Evolutionary conservation across 2,888 invertebrate genomes (phyloP), one percentile per base, ranked within the genome.

Genomic region (Phaonia tiefii): DNA sequence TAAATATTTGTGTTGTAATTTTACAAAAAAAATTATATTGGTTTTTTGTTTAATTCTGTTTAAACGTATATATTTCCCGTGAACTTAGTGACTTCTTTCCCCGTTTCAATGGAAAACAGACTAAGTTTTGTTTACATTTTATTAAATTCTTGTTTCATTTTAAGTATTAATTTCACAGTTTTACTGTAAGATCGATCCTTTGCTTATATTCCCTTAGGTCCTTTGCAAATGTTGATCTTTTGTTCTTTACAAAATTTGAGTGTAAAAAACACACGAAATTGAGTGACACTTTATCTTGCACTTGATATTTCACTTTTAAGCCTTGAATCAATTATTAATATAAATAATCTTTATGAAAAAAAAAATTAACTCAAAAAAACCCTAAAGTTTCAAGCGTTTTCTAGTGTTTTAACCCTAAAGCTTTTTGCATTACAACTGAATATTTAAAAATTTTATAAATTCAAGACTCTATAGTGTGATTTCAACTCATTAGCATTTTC

Each of bases 111-210:
- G 22, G 10, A 1, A 26, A 44, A 78, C 78, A 72, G 78, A 75
- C 71, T 39, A 58, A 39, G 17, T 78, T 75, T 46, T n/a, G n/a
- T n/a, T 17, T 58, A 15, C 10, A 1, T 3, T 70, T 13, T 39
- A 78, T 80, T 80, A 80, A 80, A 80, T 78, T 78, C 78, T 81
- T 81, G 76, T 83, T 78, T 80, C 75, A 67, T 80, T 76, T 51
- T 20, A 42, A 71, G 54, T 25, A 22, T 46, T 22, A 25, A 49
- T 49, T 15, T 20, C 13, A 54, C 54, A 54, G 54, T 54, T 54
- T 25, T 13, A 54, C 54, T 54, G 54, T 25, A 13, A 49, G n/a
- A n/a, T n/a, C n/a, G n/a, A n/a, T n/a, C n/a, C n/a, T n/a, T n/a
- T n/a, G n/a, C n/a, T n/a, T n/a, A n/a, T n/a, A n/a, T n/a, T n/a